Percentiles rank a stretch among this genome's conserved stretches.
Conservation (phyloP, 1,140 invertebrate species). For the Diorhabda elongata region DNA sequence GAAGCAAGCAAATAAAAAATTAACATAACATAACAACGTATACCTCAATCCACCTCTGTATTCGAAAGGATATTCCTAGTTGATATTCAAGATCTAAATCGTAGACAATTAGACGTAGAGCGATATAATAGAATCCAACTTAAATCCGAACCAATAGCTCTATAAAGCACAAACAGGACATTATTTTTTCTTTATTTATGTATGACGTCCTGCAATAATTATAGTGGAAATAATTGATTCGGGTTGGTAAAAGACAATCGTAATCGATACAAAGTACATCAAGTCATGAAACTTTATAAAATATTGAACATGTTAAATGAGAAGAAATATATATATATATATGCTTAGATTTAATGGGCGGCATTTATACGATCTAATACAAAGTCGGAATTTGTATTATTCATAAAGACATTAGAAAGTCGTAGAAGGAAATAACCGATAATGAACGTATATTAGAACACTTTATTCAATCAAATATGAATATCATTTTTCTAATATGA, state of each 20-base stretch:
- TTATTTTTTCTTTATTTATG: conserved; percentile 3
- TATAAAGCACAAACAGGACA: conserved; percentile 1
- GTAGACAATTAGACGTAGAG: too few species aligned
- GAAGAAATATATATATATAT: neutral
- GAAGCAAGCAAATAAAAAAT: too few species aligned
- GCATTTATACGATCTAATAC: neutral
- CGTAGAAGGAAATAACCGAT: too few species aligned
- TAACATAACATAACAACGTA: too few species aligned
- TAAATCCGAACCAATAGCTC: neutral
- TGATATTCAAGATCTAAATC: too few species aligned
- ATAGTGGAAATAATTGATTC: neutral
- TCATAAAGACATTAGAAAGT: neutral
- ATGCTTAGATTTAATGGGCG: conserved; percentile 2
- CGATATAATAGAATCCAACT: neutral
- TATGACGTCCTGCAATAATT: neutral
- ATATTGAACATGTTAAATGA: conserved; percentile 3
- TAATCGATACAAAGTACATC: neutral
- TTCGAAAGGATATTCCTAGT: too few species aligned
- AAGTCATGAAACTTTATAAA: conserved; percentile 3
- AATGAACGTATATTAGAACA: too few species aligned
- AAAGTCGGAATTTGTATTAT: neutral
- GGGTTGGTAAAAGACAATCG: neutral
- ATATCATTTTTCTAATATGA: too few species aligned
- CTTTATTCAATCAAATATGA: too few species aligned
- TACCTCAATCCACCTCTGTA: too few species aligned